Evolutionary conservation across 2,888 invertebrate genomes (phyloP).

Genomic region (Capitulum mitella): DNA sequence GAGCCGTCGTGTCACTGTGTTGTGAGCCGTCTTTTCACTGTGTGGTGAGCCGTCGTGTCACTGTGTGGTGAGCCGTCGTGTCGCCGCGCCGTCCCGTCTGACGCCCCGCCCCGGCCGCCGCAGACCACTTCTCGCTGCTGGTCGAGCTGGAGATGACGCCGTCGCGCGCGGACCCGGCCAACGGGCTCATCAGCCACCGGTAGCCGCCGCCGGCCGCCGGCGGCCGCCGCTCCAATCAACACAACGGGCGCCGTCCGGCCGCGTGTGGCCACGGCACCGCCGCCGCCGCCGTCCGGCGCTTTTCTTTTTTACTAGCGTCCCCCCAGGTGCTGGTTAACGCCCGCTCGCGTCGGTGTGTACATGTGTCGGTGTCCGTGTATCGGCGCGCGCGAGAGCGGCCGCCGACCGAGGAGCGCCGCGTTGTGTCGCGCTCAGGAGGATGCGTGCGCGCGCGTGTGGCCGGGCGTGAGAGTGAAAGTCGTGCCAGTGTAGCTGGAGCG

Average conservation of each 20-base stretch:
- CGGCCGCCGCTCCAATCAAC: conserved; percentile 26
- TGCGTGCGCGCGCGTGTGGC: no score
- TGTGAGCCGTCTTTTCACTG: no score
- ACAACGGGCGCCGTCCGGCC: neutral
- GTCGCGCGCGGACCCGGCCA: conserved; percentile 29
- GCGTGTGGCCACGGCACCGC: neutral
- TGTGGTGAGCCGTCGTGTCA: no score
- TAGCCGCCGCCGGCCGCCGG: conserved; percentile 56
- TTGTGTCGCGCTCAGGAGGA: no score
- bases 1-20: no score
- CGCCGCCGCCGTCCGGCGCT: neutral
- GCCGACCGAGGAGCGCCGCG: neutral
- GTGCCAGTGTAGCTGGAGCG: no score
- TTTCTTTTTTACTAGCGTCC: neutral
- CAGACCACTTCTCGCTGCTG: conserved; percentile 85
- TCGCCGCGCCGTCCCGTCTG: no score
- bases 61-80: no score
- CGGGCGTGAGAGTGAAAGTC: no score
- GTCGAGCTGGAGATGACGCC: conserved; percentile 86
- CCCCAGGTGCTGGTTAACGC: neutral
- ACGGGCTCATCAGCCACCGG: conserved; percentile 42
- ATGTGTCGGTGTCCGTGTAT: neutral
- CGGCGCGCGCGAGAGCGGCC: neutral
- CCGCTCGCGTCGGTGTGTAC: neutral
- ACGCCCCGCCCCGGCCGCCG: conserved; percentile 37